Evolutionary conservation across 2,113 vertebrate species (phyloP).

Genomic region (Microcebus ravelobensis): DNA sequence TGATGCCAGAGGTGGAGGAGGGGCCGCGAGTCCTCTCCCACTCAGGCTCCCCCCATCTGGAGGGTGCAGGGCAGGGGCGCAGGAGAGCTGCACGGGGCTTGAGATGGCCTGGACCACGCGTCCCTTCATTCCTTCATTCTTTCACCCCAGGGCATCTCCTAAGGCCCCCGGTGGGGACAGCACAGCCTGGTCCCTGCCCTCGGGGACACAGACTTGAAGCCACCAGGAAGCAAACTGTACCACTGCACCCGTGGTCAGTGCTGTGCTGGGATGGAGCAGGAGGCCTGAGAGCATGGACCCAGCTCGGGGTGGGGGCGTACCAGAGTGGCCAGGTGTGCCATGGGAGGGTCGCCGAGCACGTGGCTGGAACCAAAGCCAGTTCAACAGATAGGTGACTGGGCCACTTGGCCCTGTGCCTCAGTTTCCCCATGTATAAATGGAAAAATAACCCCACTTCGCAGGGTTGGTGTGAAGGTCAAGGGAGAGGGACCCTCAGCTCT

Average conservation of each 20-base stretch:
- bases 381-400: background rate
- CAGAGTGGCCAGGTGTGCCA: accelerated
- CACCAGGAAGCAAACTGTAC: background rate
- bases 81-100: accelerated
- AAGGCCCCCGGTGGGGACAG: background rate
- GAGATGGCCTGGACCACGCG: accelerated
- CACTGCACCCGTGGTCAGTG: accelerated
- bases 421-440: background rate
- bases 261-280: background rate
- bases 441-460: background rate
- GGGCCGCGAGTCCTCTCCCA: background rate
- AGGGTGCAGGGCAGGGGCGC: background rate
- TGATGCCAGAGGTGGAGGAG: background rate
- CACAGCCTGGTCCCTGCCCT: background rate
- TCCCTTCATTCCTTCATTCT: accelerated
- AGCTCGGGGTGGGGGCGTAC: background rate
- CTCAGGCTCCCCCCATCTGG: background rate
- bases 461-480: background rate
- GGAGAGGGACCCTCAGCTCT: background rate
- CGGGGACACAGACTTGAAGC: accelerated
- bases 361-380: background rate
- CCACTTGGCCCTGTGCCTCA: background rate
- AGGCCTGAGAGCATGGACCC: background rate
- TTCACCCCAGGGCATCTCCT: background rate
- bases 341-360: background rate